These are phyloP conservation scores for Hoplostethus atlanticus DNA, from an alignment of 2,797 vertebrate genomes.

Conservation along the genomic window DNA sequence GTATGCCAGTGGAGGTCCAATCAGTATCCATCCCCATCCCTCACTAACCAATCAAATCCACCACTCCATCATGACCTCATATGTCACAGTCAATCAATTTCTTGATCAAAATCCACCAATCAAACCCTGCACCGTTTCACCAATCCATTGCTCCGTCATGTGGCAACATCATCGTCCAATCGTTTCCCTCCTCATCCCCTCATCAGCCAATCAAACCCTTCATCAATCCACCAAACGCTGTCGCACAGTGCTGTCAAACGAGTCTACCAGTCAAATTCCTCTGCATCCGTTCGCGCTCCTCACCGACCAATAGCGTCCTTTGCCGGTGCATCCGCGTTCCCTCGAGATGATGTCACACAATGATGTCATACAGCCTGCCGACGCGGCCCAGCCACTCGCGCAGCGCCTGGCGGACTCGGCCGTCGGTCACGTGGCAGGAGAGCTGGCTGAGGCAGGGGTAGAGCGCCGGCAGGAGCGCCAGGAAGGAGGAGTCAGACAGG, in stretches of 20 bases:
- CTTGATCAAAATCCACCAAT: neutral
- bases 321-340: neutral
- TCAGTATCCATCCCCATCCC: too few relatives aligned
- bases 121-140: neutral
- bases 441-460: conserved; percentile 98
- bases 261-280: neutral
- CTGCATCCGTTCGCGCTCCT: neutral
- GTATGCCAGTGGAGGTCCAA: too few relatives aligned
- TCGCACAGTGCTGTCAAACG: neutral
- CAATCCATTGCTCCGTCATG: neutral
- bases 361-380: conserved; percentile 90
- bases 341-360: conserved; percentile 22
- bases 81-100: neutral
- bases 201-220: conserved; percentile 1
- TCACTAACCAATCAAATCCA: too few relatives aligned
- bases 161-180: too few relatives aligned
- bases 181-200: neutral
- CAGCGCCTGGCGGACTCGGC: conserved; percentile 92
- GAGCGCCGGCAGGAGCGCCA: conserved; percentile 93
- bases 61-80: too few relatives aligned
- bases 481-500: conserved; percentile 91
- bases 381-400: conserved; percentile 95
- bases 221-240: neutral
- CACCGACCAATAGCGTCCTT: neutral
- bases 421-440: conserved; percentile 94